A percentile compares a stretch with the other conserved stretches of the same genome.
Evolutionary conservation across 2,797 vertebrate genomes (phyloP).

Genomic region (Silurus aristotelis): DNA sequence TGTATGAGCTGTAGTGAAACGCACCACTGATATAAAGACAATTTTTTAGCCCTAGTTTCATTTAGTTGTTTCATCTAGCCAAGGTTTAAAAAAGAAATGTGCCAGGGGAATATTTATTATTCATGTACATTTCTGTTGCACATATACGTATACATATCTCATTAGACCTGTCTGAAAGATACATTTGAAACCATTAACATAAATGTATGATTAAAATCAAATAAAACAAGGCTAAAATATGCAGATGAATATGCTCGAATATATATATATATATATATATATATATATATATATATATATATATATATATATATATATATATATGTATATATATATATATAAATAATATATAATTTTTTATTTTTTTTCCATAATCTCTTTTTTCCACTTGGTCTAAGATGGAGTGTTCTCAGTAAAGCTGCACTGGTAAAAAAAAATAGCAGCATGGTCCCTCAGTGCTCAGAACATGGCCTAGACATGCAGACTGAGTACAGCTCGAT

Average conservation of each 20-base stretch:
- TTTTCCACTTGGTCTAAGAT: conserved; percentile 18
- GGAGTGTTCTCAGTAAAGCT: conserved; percentile 10
- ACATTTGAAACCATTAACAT: background rate
- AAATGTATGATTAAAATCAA: background rate
- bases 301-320: too few species aligned
- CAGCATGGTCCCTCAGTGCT: conserved; percentile 30
- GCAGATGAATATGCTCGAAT: background rate
- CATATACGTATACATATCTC: background rate
- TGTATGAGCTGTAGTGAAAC: background rate
- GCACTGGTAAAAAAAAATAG: conserved; percentile 50
- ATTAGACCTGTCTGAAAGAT: background rate
- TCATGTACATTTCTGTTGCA: background rate
- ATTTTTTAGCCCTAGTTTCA: background rate
- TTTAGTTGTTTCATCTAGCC: background rate
- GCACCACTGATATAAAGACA: background rate
- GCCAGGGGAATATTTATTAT: conserved; percentile 16
- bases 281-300: too few species aligned
- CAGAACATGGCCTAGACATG: conserved; percentile 34
- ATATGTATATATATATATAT: too few species aligned
- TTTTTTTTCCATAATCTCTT: background rate
- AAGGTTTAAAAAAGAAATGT: background rate
- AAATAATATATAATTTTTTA: background rate
- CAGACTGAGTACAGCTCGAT: conserved; percentile 14
- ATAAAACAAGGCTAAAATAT: background rate
- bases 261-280: too few species aligned